phyloP scores from a whole-genome alignment of 1,140 invertebrate genomes.

The Rhyzopertha dominica region DNA sequence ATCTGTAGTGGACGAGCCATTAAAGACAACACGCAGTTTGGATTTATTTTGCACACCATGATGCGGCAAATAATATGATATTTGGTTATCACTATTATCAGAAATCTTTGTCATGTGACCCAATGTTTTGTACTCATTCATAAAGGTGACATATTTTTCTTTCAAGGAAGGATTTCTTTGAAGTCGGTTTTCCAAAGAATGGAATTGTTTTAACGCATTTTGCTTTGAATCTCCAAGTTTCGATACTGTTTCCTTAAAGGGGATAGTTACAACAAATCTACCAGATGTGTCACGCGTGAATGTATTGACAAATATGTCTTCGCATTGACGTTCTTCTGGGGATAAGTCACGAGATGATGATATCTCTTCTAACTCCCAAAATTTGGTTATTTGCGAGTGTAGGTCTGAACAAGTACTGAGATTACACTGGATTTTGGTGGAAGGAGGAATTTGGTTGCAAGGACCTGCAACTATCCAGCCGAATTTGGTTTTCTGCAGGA shows the following conservation, averaged over 20 bases:
- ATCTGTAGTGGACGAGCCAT: conserved; percentile 31
- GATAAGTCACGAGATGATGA: too few species aligned
- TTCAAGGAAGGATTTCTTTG: conserved; percentile 21
- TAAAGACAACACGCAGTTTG: conserved; percentile 39
- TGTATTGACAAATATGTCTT: background rate
- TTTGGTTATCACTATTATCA: conserved; percentile 7
- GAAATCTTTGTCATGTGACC: conserved; percentile 13
- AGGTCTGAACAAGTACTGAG: conserved; percentile 5
- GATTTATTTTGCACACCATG: conserved; percentile 32
- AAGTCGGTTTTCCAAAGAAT: conserved; percentile 33
- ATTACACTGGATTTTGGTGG: background rate
- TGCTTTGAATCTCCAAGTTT: conserved; percentile 30
- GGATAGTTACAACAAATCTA: conserved; percentile 1
- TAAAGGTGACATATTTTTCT: conserved; percentile 1
- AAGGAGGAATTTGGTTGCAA: background rate
- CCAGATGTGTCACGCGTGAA: background rate
- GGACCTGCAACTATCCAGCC: conserved; percentile 14
- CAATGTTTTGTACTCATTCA: conserved; percentile 5
- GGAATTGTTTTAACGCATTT: conserved; percentile 29
- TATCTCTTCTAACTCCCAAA: conserved; percentile 13
- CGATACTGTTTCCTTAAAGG: conserved; percentile 1
- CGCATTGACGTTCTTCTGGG: background rate
- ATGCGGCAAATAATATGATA: conserved; percentile 26
- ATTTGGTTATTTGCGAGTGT: conserved; percentile 9
- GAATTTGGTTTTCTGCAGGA: conserved; percentile 10